Evolutionary conservation across 2,888 invertebrate genomes (phyloP), one percentile per base, ranked within the genome.

Genomic region (Drosophila emarginata): DNA sequence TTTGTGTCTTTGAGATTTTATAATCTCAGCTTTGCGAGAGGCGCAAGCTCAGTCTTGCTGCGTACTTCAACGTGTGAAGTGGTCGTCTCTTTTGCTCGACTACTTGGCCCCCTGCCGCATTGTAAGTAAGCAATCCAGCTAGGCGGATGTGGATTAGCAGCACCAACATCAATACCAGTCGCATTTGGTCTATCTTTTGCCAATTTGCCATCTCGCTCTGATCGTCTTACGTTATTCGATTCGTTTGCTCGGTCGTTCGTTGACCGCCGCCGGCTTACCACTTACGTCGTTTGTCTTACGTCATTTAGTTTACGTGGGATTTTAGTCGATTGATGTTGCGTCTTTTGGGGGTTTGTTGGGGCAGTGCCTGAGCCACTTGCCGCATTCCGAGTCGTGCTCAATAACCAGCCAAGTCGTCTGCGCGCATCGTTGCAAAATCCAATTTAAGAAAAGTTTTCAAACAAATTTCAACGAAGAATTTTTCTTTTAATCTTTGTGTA

Each of bases 41-140:
- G 80, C 78, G 76, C 81, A 86, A 85, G 79, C 84, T 91, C 88
- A 92, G 92, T 92, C 91, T 90, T 91, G 87, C 88, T 90, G 88
- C 88, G 90, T 90, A 91, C 91, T 91, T 92, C 90, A 91, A 90
- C 80, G 91, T 90, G 90, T 89, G 87, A 89, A 89, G 85, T 89
- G 66, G 76, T 87, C 78, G 80, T 73, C 76, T 77, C 45, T 11
- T 14, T 14, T 39, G 14, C 45, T 45, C 18, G 45, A 45, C 45
- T 45, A 75, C 54, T 64, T 23, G 61, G 61, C 73, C 64, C 74
- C 71, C 75, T 76, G 79, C 79, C 72, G 62, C 66, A 66, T 56
- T 64, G 76, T 76, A 67, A 70, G 76, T 76, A 51, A 45, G 45
- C 45, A 45, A 11, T 21, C 18, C 23, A 26, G 32, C 12, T 26